A percentile compares a stretch with the other conserved stretches of the same genome.
phyloP scores from a whole-genome alignment of 2,113 vertebrate species.

The Coryphaenoides rupestris region DNA sequence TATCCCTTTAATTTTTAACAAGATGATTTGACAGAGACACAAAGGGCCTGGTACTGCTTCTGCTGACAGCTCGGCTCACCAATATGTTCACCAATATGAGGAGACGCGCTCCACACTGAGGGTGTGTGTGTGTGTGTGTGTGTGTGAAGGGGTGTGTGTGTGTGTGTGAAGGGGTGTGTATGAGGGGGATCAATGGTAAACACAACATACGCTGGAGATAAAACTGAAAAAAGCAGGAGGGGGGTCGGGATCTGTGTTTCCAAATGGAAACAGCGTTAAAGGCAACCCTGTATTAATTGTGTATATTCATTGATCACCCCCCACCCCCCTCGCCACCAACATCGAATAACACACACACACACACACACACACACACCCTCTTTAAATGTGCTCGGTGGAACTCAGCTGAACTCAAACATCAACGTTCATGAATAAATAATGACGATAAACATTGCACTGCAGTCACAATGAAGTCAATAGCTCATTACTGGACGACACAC shows the following conservation, averaged over 20 bases:
- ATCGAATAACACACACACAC: too few relatives aligned
- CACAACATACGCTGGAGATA: conserved; percentile 26
- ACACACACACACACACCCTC: conserved; percentile 12
- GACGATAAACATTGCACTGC: conserved; percentile 80
- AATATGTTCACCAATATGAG: conserved; percentile 27
- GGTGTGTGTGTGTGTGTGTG: not conserved
- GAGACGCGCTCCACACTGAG: conserved; percentile 11
- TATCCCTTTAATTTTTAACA: conserved; percentile 81
- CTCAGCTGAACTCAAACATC: conserved; percentile 84
- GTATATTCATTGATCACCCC: conserved; percentile 78
- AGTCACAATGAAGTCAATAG: conserved; percentile 74
- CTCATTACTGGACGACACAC: conserved; percentile 78
- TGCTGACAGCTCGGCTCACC: conserved; percentile 67
- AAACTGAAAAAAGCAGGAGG: conserved; percentile 17
- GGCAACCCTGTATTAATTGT: conserved; percentile 81
- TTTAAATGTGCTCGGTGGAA: conserved; percentile 65
- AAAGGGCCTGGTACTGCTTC: conserved; percentile 59
- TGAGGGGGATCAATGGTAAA: conserved; percentile 55
- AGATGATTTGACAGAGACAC: conserved; percentile 73
- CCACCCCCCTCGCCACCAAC: too few relatives aligned
- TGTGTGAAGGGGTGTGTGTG: too few relatives aligned
- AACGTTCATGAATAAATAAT: conserved; percentile 89
- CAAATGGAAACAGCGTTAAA: conserved; percentile 77
- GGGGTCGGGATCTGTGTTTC: conserved; percentile 52
- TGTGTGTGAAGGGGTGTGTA: not conserved